These are phyloP conservation scores for Orientallactaga bullata DNA, from an alignment of 2,113 vertebrate genomes.

Conservation along the genomic window DNA sequence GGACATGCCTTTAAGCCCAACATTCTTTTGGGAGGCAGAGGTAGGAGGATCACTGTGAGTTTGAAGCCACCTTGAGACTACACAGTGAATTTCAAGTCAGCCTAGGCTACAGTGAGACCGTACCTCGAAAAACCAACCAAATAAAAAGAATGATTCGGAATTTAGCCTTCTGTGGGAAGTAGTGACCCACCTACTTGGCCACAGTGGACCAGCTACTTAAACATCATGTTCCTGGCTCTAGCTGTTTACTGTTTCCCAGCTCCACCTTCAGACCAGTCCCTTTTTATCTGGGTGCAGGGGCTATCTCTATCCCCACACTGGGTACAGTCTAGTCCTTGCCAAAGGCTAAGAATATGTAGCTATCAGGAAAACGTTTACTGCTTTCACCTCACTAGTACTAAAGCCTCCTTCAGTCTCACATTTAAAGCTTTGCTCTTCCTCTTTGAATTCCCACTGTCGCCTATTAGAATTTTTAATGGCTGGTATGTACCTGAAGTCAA, in stretches of 20 bases:
- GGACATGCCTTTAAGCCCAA: not conserved
- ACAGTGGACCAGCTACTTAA: not conserved
- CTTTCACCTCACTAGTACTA: slow-evolving; percentile 33
- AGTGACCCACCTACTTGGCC: not conserved
- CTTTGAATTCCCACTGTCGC: not conserved
- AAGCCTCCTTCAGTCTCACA: slow-evolving; percentile 32
- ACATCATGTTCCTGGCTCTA: not conserved
- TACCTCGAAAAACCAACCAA: not conserved
- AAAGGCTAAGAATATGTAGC: slow-evolving; percentile 3
- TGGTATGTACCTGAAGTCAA: slow-evolving; percentile 31
- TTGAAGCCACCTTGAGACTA: too few species aligned
- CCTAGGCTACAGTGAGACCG: too few species aligned
- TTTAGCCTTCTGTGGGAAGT: not conserved
- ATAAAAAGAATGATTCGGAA: not conserved
- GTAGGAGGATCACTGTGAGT: too few species aligned
- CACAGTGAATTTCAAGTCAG: too few species aligned
- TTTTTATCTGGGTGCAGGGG: slow-evolving; percentile 62
- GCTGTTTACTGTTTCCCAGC: slow-evolving; percentile 29
- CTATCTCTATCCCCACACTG: slow-evolving; percentile 61
- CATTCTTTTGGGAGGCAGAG: too few species aligned
- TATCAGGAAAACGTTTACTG: not conserved
- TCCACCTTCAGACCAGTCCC: not conserved
- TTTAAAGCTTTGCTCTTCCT: slow-evolving; percentile 11
- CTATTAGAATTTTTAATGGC: slow-evolving; percentile 21
- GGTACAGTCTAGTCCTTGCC: not conserved